phyloP scores from a whole-genome alignment of 2,797 vertebrate species.

The Hoplostethus atlanticus region DNA sequence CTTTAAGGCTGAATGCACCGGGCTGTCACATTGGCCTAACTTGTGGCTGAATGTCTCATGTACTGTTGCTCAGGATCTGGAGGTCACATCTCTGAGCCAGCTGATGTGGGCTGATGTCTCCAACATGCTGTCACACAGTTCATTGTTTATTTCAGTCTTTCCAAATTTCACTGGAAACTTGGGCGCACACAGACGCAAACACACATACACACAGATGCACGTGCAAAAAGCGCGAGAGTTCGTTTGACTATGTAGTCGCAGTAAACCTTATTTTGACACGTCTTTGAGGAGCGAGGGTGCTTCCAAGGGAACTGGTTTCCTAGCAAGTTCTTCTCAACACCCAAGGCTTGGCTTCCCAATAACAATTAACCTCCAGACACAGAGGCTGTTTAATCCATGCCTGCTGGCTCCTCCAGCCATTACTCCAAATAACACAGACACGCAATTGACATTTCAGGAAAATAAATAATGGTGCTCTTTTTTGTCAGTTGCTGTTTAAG shows the following conservation, averaged over 20 bases:
- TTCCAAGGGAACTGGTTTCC: conserved; percentile 56
- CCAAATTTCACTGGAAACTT: conserved; percentile 1
- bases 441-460: conserved; percentile 58
- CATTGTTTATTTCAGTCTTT: conserved; percentile 18
- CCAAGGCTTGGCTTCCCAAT: conserved; percentile 60
- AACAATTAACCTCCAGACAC: conserved; percentile 77
- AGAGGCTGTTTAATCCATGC: conserved; percentile 69
- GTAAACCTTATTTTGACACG: conserved; percentile 39
- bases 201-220: not conserved
- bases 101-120: conserved; percentile 24
- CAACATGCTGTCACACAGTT: conserved; percentile 6
- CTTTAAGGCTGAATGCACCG: conserved; percentile 43
- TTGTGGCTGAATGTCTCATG: conserved; percentile 22
- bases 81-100: conserved; percentile 32
- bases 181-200: not conserved
- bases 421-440: conserved; percentile 67
- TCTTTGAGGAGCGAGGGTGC: conserved; percentile 37
- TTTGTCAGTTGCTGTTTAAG: conserved; percentile 5
- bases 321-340: conserved; percentile 64
- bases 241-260: conserved; percentile 35
- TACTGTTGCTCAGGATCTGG: conserved; percentile 49
- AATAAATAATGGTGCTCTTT: conserved; percentile 25
- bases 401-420: conserved; percentile 57
- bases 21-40: conserved; percentile 47
- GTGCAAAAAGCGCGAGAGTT: too few species aligned